Conservation (phyloP, 2,113 vertebrate genomes). For the Sturnira hondurensis region DNA sequence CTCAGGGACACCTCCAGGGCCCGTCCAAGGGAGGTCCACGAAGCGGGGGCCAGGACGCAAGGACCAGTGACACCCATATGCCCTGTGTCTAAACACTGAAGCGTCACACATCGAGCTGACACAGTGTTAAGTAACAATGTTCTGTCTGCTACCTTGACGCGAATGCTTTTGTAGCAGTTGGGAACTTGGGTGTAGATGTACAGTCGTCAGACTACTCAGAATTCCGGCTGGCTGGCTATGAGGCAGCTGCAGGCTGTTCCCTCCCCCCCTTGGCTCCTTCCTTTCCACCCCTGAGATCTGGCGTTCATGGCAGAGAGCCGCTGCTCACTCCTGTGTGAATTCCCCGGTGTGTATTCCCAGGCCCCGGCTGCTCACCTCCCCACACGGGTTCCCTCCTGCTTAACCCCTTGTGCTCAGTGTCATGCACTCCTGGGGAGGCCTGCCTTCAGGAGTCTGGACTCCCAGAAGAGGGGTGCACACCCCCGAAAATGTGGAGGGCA, state of each 20-base stretch:
- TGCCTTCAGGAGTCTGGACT: not conserved
- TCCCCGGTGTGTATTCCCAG: too few species aligned
- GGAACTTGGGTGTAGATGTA: not conserved
- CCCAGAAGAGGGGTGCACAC: not conserved
- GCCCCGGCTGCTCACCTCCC: not conserved
- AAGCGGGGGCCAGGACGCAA: not conserved
- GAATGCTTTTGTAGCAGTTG: not conserved
- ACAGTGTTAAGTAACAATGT: not conserved
- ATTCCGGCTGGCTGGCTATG: not conserved
- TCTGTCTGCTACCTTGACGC: not conserved
- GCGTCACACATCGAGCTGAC: not conserved
- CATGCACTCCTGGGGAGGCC: not conserved
- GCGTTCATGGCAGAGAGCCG: not conserved
- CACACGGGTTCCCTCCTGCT: too few species aligned
- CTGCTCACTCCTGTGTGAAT: not conserved
- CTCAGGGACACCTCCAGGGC: not conserved
- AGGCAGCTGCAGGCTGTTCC: not conserved
- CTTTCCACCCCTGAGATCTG: not conserved
- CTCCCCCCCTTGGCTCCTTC: too few species aligned
- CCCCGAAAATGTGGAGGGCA: not conserved
- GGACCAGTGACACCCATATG: not conserved
- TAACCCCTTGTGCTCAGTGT: too few species aligned
- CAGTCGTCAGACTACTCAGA: not conserved
- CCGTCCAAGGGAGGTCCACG: not conserved
- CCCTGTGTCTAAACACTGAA: not conserved